Percentiles rank a stretch among this genome's conserved stretches.
Evolutionary conservation across 2,113 vertebrate genomes (phyloP).

Genomic region (Microcebus murinus): DNA sequence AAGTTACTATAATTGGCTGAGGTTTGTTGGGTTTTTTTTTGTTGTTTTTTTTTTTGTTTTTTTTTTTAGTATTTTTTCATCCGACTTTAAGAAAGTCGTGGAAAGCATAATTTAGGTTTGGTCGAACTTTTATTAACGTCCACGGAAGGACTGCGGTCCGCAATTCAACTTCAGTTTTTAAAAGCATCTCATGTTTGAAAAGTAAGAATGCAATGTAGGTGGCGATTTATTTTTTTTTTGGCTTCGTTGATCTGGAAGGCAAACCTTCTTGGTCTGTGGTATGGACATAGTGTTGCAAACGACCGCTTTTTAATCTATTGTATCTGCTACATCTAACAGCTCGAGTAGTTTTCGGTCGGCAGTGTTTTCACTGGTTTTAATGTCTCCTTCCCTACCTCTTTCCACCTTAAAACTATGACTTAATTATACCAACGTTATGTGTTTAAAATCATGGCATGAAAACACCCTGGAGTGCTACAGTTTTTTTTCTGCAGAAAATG

Average conservation of each 20-base stretch:
- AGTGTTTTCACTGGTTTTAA: conserved; percentile 64
- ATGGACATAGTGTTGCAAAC: not conserved
- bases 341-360: conserved; percentile 29
- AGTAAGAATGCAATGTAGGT: conserved; percentile 63
- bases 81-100: conserved; percentile 89
- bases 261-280: conserved; percentile 51
- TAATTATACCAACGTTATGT: conserved; percentile 47
- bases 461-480: not conserved
- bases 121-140: conserved; percentile 82
- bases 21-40: no score
- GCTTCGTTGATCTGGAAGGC: conserved; percentile 70
- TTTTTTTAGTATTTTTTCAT: conserved; percentile 62
- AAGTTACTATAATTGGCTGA: conserved; percentile 87
- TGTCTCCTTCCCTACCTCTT: conserved; percentile 36
- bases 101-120: conserved; percentile 87
- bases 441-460: conserved; percentile 55
- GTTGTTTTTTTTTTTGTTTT: no score
- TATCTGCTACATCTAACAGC: conserved; percentile 45
- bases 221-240: conserved; percentile 77
- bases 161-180: conserved; percentile 81
- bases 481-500: conserved; percentile 23
- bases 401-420: conserved; percentile 52
- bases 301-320: conserved; percentile 50
- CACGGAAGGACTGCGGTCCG: conserved; percentile 56
- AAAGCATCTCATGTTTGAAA: conserved; percentile 75